These are phyloP conservation scores for Venustoraphidia nigricollis DNA, from an alignment of 2,888 invertebrate genomes.

Conservation along the genomic window DNA sequence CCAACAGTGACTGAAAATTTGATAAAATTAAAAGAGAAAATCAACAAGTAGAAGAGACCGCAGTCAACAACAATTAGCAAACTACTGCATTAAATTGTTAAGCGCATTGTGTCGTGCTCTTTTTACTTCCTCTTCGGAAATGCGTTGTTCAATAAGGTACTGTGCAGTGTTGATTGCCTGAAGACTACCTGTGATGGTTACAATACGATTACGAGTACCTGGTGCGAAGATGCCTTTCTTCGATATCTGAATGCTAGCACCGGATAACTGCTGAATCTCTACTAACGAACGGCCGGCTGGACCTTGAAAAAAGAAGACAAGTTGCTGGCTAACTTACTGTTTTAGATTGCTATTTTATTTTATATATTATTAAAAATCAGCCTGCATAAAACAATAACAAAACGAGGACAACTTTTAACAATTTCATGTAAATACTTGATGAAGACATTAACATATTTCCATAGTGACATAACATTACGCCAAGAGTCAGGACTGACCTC, in stretches of 20 bases:
- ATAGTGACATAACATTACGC: too few relatives aligned
- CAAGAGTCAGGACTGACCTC: too few relatives aligned
- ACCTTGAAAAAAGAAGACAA: slow-evolving; percentile 29
- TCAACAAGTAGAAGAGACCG: too few relatives aligned
- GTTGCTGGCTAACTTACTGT: not conserved
- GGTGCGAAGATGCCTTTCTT: slow-evolving; percentile 97
- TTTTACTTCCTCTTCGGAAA: slow-evolving; percentile 90
- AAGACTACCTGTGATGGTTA: slow-evolving; percentile 83
- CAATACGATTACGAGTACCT: slow-evolving; percentile 92
- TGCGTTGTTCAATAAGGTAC: slow-evolving; percentile 91
- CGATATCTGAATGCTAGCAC: slow-evolving; percentile 96
- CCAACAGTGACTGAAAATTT: too few relatives aligned
- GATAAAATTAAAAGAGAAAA: too few relatives aligned
- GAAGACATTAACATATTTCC: too few relatives aligned
- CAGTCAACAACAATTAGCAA: not conserved
- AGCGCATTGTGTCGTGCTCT: slow-evolving; percentile 79
- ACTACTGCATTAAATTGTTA: slow-evolving; percentile 54
- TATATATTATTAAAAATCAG: too few relatives aligned
- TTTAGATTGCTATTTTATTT: too few relatives aligned
- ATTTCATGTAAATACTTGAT: too few relatives aligned
- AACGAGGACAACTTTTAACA: too few relatives aligned
- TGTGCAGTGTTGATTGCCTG: slow-evolving; percentile 84
- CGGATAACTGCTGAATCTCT: slow-evolving; percentile 93
- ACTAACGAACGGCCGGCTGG: slow-evolving; percentile 92
- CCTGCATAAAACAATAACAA: too few relatives aligned